Conservation (phyloP, 2,888 invertebrate genomes). For the Leptinotarsa rubiginosa region DNA sequence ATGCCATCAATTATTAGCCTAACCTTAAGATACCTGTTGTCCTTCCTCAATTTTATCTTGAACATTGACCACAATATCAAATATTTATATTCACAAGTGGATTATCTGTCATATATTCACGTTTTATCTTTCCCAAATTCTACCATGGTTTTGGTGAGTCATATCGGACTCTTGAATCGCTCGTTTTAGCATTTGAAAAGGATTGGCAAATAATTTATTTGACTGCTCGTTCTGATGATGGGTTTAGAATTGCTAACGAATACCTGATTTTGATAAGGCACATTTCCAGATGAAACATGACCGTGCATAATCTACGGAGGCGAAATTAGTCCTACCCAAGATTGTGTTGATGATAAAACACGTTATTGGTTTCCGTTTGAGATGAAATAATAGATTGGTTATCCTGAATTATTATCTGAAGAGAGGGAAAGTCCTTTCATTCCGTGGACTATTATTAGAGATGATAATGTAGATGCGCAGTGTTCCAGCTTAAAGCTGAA, state of each 20-base stretch:
- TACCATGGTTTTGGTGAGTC: not conserved
- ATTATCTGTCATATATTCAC: not conserved
- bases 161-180: not conserved
- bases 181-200: constrained; percentile 8
- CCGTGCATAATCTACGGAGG: constrained; percentile 19
- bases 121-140: not conserved
- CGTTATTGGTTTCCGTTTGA: constrained; percentile 16
- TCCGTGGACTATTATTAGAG: not conserved
- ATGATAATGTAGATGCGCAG: not conserved
- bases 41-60: not conserved
- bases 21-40: not conserved
- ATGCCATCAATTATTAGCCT: not conserved
- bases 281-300: constrained; percentile 18
- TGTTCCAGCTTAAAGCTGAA: not conserved
- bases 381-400: constrained; percentile 18
- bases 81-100: not conserved
- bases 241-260: constrained; percentile 16
- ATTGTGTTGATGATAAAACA: constrained; percentile 10
- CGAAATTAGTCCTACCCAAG: constrained; percentile 7
- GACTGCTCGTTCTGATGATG: constrained; percentile 6
- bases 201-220: constrained; percentile 3
- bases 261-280: constrained; percentile 20
- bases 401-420: not conserved
- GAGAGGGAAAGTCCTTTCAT: not conserved
- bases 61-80: not conserved